Base-by-base conservation (phyloP, 2,797 vertebrate species). In the Sebastes aleutianus region DNA sequence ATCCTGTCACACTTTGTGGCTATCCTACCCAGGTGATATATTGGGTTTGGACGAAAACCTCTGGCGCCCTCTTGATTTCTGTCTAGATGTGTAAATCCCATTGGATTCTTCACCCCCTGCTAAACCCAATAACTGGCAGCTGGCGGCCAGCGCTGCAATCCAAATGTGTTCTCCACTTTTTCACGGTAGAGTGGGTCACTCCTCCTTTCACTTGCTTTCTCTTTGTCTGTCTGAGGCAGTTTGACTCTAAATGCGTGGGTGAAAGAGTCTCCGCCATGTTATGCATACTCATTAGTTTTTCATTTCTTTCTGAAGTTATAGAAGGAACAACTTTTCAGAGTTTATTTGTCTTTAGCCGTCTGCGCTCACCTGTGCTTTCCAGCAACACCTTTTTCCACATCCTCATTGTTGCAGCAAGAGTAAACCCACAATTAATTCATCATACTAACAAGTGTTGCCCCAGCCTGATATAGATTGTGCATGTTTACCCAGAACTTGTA, bases 111-210 rank as follows among this genome's bases (percentile, higher is more conserved):
- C 88, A 85, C 78, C 83, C 79, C 77, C 80, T 78, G 85, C 87
- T 87, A 88, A 88, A 89, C 90, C 72, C 79, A 85, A 79, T 87
- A 88, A 83, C 74, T 80, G 85, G 85, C 89, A 88, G 89, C 87
- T 77, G 74, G 79, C 43, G 36, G 82, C 74, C 61, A 20, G 73
- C 3, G 26, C 82, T 74, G 81, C 70, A 83, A 72, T 83, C 79
- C 84, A 80, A 90, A 88, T 85, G 68, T 85, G 84, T 78, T 86
- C 68, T 73, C 32, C 24, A 39, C 74, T 82, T 67, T 82, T 36
- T 83, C 83, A 87, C 27, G 80, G 57, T 76, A 72, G 79, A 85
- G 50, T 31, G 66, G 66, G 79, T 79, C 75, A 18, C 68, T 85
- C 31, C 68, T 67, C 34, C 16, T 68, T 59, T 86, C 69, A 9